These are phyloP conservation scores for Papilio elwesi DNA, from an alignment of 2,888 invertebrate species.

Conservation along the genomic window DNA sequence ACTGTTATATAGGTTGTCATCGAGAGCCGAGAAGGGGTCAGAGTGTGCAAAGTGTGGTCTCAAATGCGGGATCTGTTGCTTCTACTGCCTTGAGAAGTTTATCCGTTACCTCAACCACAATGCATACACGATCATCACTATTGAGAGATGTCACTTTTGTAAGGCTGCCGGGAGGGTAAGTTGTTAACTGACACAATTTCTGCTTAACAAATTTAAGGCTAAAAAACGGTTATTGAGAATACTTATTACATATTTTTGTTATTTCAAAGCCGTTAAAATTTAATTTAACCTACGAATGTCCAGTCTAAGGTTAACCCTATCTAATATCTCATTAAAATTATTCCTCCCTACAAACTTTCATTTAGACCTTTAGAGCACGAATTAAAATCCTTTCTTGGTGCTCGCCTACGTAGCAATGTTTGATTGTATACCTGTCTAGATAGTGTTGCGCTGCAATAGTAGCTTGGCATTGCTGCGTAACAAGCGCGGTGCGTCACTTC, in stretches of 20 bases:
- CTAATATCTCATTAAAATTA: no score
- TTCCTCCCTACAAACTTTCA: no score
- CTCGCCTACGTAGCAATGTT: no score
- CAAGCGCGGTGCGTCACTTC: no score
- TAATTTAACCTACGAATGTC: no score
- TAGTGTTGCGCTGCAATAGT: no score
- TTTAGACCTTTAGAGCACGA: no score
- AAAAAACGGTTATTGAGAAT: background rate
- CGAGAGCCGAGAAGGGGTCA: constrained; percentile 88
- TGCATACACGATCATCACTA: constrained; percentile 96
- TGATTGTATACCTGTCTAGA: no score
- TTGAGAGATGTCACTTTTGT: constrained; percentile 95
- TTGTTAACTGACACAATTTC: constrained; percentile 48
- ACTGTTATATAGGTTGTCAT: constrained; percentile 84
- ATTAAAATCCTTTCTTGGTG: no score
- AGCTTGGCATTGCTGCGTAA: no score
- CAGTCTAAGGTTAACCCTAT: no score
- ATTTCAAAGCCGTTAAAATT: background rate
- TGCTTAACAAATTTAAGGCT: background rate
- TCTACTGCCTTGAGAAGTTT: constrained; percentile 95
- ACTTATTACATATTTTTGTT: background rate
- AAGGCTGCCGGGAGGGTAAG: constrained; percentile 93
- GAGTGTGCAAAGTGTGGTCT: constrained; percentile 90
- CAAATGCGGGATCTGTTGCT: constrained; percentile 94
- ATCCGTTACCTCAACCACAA: constrained; percentile 96